Conservation (phyloP, 2,797 vertebrate species). For the Crenichthys baileyi region DNA sequence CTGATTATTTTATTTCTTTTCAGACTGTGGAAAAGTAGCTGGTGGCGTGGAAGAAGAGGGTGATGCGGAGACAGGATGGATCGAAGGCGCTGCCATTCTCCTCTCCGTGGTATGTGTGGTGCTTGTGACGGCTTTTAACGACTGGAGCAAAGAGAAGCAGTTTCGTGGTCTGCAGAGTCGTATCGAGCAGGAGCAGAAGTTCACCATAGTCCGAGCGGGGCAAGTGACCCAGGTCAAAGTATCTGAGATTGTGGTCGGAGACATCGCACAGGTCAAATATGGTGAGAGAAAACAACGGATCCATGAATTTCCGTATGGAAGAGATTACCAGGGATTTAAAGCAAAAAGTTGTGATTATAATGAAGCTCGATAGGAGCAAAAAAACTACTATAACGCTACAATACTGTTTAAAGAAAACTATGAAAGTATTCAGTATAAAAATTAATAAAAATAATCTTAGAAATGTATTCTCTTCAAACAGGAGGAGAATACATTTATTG, state of each 20-base stretch:
- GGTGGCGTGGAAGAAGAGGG: constrained; percentile 87
- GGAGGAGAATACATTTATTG: too few species aligned
- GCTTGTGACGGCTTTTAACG: constrained; percentile 98
- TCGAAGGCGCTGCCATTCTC: constrained; percentile 96
- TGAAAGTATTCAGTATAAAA: too few species aligned
- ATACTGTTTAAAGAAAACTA: too few species aligned
- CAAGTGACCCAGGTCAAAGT: constrained; percentile 93
- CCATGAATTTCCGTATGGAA: background rate
- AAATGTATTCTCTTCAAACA: background rate
- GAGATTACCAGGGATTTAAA: background rate
- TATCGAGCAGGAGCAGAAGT: constrained; percentile 98
- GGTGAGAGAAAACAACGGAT: constrained; percentile 74
- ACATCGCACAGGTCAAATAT: constrained; percentile 96
- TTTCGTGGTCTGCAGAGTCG: constrained; percentile 96
- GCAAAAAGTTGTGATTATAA: too few species aligned
- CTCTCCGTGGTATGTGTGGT: constrained; percentile 96
- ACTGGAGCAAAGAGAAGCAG: constrained; percentile 99
- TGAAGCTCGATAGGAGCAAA: too few species aligned
- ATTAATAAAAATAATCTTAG: too few species aligned
- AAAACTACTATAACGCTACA: too few species aligned
- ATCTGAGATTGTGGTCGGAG: constrained; percentile 92
- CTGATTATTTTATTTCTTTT: background rate
- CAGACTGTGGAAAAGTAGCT: constrained; percentile 88
- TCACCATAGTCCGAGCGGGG: constrained; percentile 86
- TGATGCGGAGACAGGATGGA: constrained; percentile 94